phyloP scores from a whole-genome alignment of 2,888 invertebrate genomes.

The Cosmorhoe ocellata region DNA sequence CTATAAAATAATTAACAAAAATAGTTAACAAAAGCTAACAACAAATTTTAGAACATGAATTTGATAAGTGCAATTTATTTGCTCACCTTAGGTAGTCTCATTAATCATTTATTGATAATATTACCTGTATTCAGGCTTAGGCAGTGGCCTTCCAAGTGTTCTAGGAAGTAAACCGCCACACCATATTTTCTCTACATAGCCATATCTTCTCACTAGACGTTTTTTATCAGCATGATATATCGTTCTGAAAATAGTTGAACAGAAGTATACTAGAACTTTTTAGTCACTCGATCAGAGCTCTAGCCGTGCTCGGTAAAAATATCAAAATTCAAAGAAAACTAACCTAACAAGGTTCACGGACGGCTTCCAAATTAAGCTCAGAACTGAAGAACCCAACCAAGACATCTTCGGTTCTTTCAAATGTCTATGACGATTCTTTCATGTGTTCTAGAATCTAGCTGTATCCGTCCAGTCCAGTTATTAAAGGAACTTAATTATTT shows the following conservation, averaged over 20 bases:
- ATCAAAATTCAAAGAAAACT: slow-evolving; percentile 33
- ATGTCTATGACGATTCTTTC: too few relatives aligned
- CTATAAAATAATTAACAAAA: slow-evolving; percentile 52
- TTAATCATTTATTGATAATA: too few relatives aligned
- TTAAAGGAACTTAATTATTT: too few relatives aligned
- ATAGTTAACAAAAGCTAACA: too few relatives aligned
- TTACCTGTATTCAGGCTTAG: slow-evolving; percentile 87
- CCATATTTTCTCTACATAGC: slow-evolving; percentile 86
- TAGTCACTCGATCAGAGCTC: too few relatives aligned
- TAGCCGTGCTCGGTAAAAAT: too few relatives aligned
- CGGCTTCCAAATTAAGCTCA: slow-evolving; percentile 67
- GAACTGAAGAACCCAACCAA: slow-evolving; percentile 58
- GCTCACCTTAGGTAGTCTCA: too few relatives aligned
- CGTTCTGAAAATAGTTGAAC: slow-evolving; percentile 50
- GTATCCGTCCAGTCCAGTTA: too few relatives aligned
- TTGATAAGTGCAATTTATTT: too few relatives aligned
- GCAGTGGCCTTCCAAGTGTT: slow-evolving; percentile 75
- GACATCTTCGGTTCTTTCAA: slow-evolving; percentile 52
- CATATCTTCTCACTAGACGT: slow-evolving; percentile 85
- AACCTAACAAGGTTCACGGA: slow-evolving; percentile 67
- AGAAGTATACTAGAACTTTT: too few relatives aligned
- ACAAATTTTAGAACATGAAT: too few relatives aligned
- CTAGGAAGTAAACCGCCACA: slow-evolving; percentile 88
- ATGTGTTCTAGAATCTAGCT: too few relatives aligned
- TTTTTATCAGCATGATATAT: slow-evolving; percentile 85